phyloP scores from a whole-genome alignment of 2,888 invertebrate genomes.

The Erebia epiphron region DNA sequence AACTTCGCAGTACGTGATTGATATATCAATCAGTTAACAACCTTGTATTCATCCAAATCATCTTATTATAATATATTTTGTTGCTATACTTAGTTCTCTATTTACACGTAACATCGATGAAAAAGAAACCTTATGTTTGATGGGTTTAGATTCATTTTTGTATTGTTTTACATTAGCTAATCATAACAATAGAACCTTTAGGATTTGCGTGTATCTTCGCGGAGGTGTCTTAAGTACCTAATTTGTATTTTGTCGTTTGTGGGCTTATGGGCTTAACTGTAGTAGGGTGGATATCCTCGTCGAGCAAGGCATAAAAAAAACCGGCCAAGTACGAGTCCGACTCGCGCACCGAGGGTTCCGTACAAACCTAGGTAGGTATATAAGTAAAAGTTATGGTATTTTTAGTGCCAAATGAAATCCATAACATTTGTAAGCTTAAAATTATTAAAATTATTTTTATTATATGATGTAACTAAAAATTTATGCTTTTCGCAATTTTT shows the following conservation, averaged over 20 bases:
- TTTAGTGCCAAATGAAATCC: too few relatives aligned
- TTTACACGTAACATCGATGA: neutral
- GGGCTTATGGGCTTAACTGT: neutral
- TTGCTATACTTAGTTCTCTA: conserved; percentile 1
- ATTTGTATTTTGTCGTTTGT: conserved; percentile 12
- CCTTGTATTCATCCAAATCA: conserved; percentile 42
- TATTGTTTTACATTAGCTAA: neutral
- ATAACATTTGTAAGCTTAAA: too few relatives aligned
- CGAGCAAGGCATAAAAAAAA: too few relatives aligned
- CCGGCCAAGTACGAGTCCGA: too few relatives aligned
- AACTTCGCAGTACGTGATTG: conserved; percentile 44
- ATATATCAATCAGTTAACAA: conserved; percentile 43
- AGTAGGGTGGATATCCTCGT: too few relatives aligned
- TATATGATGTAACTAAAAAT: too few relatives aligned
- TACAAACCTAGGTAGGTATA: too few relatives aligned
- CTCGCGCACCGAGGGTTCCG: too few relatives aligned
- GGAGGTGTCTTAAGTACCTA: conserved; percentile 1
- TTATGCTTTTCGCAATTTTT: too few relatives aligned
- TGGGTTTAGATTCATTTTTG: neutral
- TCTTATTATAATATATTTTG: conserved; percentile 39
- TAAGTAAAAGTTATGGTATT: too few relatives aligned
- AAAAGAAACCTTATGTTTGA: conserved; percentile 6
- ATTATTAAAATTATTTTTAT: too few relatives aligned
- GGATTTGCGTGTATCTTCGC: conserved; percentile 1
- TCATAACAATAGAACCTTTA: conserved; percentile 13